Conservation (phyloP, 2,888 invertebrate genomes). For the Pachycephus smyrnensis region DNA sequence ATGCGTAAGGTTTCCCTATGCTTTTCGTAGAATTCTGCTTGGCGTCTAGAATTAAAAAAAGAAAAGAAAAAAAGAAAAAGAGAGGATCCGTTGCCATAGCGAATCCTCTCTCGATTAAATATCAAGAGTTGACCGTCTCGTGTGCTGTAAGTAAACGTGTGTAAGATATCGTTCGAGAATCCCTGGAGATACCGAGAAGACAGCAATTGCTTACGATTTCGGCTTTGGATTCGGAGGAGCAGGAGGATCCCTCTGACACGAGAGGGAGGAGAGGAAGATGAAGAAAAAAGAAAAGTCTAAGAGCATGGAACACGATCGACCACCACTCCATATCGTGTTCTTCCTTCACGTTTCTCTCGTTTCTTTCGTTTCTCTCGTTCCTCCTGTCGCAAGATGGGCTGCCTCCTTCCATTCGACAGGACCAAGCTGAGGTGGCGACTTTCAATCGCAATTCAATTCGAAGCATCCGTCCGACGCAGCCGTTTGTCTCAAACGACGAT, state of each 20-base stretch:
- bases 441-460: constrained; percentile 23
- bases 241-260: not conserved
- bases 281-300: not conserved
- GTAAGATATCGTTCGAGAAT: constrained; percentile 24
- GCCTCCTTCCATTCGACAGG: not conserved
- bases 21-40: not conserved
- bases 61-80: not conserved
- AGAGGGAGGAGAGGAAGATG: not conserved
- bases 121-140: not conserved
- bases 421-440: constrained; percentile 22
- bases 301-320: constrained; percentile 1
- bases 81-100: not conserved
- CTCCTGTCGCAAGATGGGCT: not conserved
- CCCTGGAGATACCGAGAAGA: constrained; percentile 24
- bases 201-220: constrained; percentile 30
- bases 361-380: constrained; percentile 1
- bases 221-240: not conserved
- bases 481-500: not conserved
- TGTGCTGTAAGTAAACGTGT: constrained; percentile 15
- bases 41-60: not conserved
- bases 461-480: not conserved
- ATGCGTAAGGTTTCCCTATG: not conserved
- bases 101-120: not conserved
- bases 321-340: not conserved
- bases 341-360: not conserved